phyloP scores from a whole-genome alignment of 2,888 invertebrate species.

The Ganaspis brasiliensis region DNA sequence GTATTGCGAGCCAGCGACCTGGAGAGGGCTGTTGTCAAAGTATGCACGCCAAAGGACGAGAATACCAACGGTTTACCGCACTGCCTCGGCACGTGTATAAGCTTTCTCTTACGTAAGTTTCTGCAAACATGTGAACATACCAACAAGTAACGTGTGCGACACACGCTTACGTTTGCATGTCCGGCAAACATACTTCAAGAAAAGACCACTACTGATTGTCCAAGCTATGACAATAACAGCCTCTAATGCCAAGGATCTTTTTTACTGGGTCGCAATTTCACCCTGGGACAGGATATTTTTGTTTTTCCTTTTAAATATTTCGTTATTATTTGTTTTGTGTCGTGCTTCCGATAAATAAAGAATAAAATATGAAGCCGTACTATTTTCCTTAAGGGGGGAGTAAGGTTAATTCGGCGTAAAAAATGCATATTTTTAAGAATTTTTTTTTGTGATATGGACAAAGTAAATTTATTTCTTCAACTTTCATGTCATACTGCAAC shows the following conservation, averaged over 20 bases:
- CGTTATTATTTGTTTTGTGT: background rate
- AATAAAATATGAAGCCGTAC: too few relatives aligned
- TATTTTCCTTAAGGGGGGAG: too few relatives aligned
- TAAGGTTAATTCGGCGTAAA: too few relatives aligned
- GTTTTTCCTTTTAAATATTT: background rate
- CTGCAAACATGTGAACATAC: background rate
- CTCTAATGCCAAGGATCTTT: too few relatives aligned
- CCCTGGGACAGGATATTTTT: too few relatives aligned
- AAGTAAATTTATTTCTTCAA: too few relatives aligned
- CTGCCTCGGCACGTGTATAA: slow-evolving; percentile 49
- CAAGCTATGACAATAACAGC: too few relatives aligned
- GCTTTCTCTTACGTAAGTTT: slow-evolving; percentile 42
- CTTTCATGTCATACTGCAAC: too few relatives aligned
- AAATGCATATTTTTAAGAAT: too few relatives aligned
- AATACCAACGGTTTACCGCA: slow-evolving; percentile 54
- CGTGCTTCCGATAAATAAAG: background rate
- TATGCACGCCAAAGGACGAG: slow-evolving; percentile 43
- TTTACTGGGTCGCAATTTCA: too few relatives aligned
- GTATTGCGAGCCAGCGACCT: slow-evolving; percentile 40
- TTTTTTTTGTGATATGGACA: too few relatives aligned
- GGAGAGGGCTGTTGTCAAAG: slow-evolving; percentile 50
- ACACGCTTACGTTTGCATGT: background rate
- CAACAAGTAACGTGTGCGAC: background rate
- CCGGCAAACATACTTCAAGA: slow-evolving; percentile 1
- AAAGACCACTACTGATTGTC: background rate